Evolutionary conservation across 2,797 vertebrate genomes (phyloP).

Genomic region (Melanotaenia parkinsoni): DNA sequence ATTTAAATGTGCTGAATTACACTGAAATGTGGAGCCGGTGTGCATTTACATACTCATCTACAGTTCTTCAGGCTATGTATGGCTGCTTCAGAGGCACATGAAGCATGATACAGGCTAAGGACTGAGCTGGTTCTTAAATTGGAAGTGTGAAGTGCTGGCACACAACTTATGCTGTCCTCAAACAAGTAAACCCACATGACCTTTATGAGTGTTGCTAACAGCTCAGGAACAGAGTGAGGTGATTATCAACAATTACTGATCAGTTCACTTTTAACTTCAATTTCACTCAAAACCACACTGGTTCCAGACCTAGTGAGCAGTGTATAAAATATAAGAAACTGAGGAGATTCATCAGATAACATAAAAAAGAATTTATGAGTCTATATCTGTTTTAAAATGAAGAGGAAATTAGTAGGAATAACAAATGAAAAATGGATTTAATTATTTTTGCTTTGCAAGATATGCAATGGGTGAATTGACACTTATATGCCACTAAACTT

Average conservation of each 20-base stretch:
- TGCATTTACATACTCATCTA: conserved; percentile 17
- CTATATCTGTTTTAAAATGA: not conserved
- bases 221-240: not conserved
- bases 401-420: not conserved
- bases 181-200: conserved; percentile 44
- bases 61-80: conserved; percentile 15
- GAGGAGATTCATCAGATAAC: not conserved
- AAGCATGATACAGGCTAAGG: conserved; percentile 25
- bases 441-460: not conserved
- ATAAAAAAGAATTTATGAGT: not conserved
- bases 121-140: conserved; percentile 24
- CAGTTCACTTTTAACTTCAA: conserved; percentile 21
- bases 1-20: conserved; percentile 1
- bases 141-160: conserved; percentile 48
- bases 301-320: not conserved
- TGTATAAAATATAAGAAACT: not conserved
- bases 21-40: not conserved
- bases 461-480: not conserved
- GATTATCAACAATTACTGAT: conserved; percentile 15
- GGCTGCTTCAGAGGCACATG: conserved; percentile 5
- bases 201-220: conserved; percentile 31
- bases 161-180: conserved; percentile 39
- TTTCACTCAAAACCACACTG: not conserved
- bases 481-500: conserved; percentile 23
- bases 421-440: not conserved